Conservation (phyloP, 2,888 invertebrate genomes). For the Eumacrocentrus americanus region DNA sequence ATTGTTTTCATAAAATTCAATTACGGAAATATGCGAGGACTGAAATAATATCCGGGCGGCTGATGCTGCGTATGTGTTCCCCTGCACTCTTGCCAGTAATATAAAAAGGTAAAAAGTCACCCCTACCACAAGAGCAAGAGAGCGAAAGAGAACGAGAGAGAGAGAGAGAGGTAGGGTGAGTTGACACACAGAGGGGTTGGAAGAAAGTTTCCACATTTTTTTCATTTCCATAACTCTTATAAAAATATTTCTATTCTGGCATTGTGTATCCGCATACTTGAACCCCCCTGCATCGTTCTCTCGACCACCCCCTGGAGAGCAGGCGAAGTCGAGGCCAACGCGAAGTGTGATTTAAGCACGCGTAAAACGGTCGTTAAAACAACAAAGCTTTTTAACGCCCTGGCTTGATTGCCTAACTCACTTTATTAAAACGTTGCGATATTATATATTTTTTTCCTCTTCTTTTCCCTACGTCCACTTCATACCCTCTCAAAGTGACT, state of each 20-base stretch:
- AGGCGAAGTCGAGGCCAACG: conserved; percentile 25
- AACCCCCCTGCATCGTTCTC: conserved; percentile 14
- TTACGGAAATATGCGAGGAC: conserved; percentile 60
- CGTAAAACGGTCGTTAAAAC: conserved; percentile 60
- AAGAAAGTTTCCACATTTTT: conserved; percentile 58
- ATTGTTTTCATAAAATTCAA: conserved; percentile 61
- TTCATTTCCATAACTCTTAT: conserved; percentile 54
- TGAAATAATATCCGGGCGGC: conserved; percentile 60
- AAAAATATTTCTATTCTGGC: conserved; percentile 58
- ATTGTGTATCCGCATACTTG: conserved; percentile 16
- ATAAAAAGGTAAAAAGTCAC: conserved; percentile 35
- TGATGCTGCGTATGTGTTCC: conserved; percentile 48
- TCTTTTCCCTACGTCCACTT: conserved; percentile 13
- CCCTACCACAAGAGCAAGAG: conserved; percentile 32
- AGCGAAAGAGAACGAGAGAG: conserved; percentile 28
- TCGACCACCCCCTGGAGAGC: conserved; percentile 28
- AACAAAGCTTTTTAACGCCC: conserved; percentile 58
- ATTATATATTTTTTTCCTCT: conserved; percentile 47
- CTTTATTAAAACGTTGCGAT: conserved; percentile 60
- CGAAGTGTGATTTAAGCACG: conserved; percentile 59
- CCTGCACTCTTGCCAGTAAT: conserved; percentile 35
- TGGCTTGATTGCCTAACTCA: conserved; percentile 58
- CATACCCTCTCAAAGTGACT: conserved; percentile 12
- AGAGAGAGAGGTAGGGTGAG: conserved; percentile 28
- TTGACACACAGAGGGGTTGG: conserved; percentile 31